These are phyloP conservation scores for Sericinus montela DNA, from an alignment of 2,888 invertebrate genomes.

Conservation along the genomic window DNA sequence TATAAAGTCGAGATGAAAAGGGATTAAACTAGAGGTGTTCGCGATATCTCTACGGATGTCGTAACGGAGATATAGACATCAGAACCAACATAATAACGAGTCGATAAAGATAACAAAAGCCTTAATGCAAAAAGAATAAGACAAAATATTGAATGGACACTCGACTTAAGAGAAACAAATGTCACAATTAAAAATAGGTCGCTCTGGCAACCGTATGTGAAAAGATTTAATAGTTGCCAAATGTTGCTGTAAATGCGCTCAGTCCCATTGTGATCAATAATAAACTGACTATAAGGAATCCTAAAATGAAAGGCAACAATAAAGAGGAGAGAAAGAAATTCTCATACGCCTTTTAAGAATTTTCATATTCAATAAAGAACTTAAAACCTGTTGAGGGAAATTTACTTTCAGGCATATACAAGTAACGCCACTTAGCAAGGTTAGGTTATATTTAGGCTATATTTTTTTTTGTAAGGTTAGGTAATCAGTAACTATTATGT, in stretches of 20 bases:
- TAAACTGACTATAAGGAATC: conserved; percentile 3
- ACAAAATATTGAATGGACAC: neutral
- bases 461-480: too few relatives aligned
- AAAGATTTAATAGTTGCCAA: conserved; percentile 51
- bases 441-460: too few relatives aligned
- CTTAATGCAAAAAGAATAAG: neutral
- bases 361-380: too few relatives aligned
- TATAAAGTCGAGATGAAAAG: neutral
- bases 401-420: too few relatives aligned
- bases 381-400: too few relatives aligned
- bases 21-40: neutral
- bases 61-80: neutral
- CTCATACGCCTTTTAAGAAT: too few relatives aligned
- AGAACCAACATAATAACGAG: neutral
- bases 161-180: conserved; percentile 21
- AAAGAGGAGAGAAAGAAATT: too few relatives aligned
- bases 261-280: conserved; percentile 21
- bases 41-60: neutral
- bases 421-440: too few relatives aligned
- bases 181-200: conserved; percentile 32
- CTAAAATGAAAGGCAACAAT: too few relatives aligned
- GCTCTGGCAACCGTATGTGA: conserved; percentile 30
- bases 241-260: conserved; percentile 33
- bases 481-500: too few relatives aligned
- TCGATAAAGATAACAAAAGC: neutral